Evolutionary conservation across 2,113 vertebrate genomes (phyloP).

Genomic region (Passer montanus): DNA sequence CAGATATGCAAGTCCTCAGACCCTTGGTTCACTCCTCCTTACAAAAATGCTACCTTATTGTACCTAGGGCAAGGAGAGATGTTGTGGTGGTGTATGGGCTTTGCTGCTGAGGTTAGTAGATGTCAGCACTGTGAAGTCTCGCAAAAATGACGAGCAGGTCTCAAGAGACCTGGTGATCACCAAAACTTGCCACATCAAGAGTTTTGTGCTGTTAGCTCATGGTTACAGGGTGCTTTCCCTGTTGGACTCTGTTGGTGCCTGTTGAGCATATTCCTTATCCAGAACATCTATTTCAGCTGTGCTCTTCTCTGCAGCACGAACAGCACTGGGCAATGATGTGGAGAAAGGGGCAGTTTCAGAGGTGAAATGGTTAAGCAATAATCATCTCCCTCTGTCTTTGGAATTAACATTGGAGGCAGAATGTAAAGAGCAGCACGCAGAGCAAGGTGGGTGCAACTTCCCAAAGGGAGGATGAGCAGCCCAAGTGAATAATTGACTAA

Average conservation of each 20-base stretch:
- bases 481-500: slow-evolving; percentile 35
- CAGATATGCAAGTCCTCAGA: neutral
- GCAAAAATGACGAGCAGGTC: neutral
- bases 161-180: neutral
- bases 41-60: neutral
- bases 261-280: neutral
- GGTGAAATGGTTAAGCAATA: neutral
- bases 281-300: neutral
- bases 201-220: neutral
- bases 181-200: neutral
- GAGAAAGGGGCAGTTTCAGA: neutral
- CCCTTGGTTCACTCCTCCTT: neutral
- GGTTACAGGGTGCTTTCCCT: neutral
- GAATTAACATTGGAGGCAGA: neutral
- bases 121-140: neutral
- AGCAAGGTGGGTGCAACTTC: neutral
- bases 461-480: neutral
- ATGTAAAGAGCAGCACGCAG: neutral
- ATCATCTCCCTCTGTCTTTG: neutral
- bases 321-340: fast-evolving
- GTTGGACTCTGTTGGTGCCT: neutral
- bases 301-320: neutral
- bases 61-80: neutral
- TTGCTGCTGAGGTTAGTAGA: neutral
- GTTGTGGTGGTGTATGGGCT: neutral